Percentiles rank a stretch among this genome's conserved stretches.
Evolutionary conservation across 2,113 vertebrate genomes (phyloP).

Genomic region (Lipophrys pholis): DNA sequence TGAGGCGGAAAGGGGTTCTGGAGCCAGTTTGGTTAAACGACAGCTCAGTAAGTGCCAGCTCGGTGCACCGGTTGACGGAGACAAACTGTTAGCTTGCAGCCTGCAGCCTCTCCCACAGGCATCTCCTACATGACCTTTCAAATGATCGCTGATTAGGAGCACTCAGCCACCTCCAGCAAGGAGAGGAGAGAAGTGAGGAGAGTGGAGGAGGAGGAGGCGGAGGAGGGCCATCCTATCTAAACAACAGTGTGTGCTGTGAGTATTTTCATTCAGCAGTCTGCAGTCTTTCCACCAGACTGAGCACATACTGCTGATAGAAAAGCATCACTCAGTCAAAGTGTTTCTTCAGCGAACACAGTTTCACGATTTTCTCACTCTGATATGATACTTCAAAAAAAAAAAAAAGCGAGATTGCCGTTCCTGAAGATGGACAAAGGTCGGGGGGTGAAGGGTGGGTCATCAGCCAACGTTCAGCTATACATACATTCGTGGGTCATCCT

Average conservation of each 20-base stretch:
- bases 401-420: not conserved
- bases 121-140: constrained; percentile 66
- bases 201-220: constrained; percentile 42
- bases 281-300: constrained; percentile 37
- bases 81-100: constrained; percentile 55
- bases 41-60: constrained; percentile 40
- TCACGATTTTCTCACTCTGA: constrained; percentile 3
- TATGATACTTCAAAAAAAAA: not conserved
- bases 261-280: constrained; percentile 47
- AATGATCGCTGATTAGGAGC: constrained; percentile 74
- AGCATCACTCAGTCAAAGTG: constrained; percentile 46
- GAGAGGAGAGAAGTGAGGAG: constrained; percentile 23
- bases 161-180: constrained; percentile 53
- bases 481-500: not conserved
- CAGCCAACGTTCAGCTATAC: not conserved
- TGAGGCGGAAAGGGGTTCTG: constrained; percentile 7
- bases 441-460: not conserved
- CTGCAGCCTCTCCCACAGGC: constrained; percentile 49
- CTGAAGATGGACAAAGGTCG: not conserved
- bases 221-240: constrained; percentile 52
- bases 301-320: constrained; percentile 37
- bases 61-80: constrained; percentile 41
- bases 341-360: constrained; percentile 37
- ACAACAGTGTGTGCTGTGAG: constrained; percentile 40
- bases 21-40: constrained; percentile 37